These are phyloP conservation scores for Galeopterus variegatus DNA, from an alignment of 2,113 vertebrate genomes.

Conservation along the genomic window DNA sequence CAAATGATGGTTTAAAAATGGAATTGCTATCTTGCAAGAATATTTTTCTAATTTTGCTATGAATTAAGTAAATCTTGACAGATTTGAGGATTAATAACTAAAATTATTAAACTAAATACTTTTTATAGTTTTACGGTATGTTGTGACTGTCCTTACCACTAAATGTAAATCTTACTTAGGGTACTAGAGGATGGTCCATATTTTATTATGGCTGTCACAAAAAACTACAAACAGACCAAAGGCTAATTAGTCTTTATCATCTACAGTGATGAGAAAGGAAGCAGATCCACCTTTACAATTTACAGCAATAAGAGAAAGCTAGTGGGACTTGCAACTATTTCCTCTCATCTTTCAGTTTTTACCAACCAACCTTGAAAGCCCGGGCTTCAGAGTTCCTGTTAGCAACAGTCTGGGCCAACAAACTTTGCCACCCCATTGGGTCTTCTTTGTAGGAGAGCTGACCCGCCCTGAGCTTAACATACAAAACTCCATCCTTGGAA, in stretches of 20 bases:
- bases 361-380: conserved; percentile 92
- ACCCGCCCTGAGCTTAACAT: conserved; percentile 97
- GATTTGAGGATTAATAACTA: not conserved
- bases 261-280: not conserved
- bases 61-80: conserved; percentile 24
- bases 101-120: conserved; percentile 32
- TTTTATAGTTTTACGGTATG: not conserved
- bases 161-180: not conserved
- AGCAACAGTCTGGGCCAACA: conserved; percentile 94
- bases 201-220: not conserved
- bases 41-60: not conserved
- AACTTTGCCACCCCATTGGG: conserved; percentile 97
- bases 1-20: conserved; percentile 26
- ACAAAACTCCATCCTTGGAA: conserved; percentile 95
- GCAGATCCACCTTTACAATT: not conserved
- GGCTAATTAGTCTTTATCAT: not conserved
- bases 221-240: not conserved
- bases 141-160: not conserved
- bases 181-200: too few species aligned
- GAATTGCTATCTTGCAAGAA: conserved; percentile 42
- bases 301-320: not conserved
- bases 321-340: not conserved
- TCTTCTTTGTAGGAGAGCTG: conserved; percentile 99
- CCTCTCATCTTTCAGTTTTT: not conserved
- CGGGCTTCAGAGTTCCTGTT: conserved; percentile 93